Conservation (phyloP, 2,797 vertebrate species). For the Danio tinwini region DNA sequence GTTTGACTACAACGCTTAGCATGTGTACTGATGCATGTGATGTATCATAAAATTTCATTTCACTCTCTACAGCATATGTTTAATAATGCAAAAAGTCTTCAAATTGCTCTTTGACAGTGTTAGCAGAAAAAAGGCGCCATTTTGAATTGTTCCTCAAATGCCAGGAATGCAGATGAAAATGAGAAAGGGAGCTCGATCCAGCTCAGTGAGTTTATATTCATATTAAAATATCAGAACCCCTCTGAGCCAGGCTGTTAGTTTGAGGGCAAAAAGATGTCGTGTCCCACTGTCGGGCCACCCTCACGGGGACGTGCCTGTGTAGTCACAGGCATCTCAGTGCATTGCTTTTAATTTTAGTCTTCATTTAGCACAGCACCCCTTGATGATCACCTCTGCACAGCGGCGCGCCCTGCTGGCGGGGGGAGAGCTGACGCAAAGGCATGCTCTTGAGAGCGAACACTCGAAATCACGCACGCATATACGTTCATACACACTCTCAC, state of each 20-base stretch:
- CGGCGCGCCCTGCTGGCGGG: conserved; percentile 58
- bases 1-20: neutral
- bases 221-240: conserved; percentile 54
- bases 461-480: conserved; percentile 6
- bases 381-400: conserved; percentile 49
- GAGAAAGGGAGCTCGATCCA: conserved; percentile 16
- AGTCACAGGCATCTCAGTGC: conserved; percentile 46
- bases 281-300: conserved; percentile 42
- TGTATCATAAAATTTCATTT: neutral
- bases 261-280: conserved; percentile 21
- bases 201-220: conserved; percentile 49
- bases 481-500: conserved; percentile 51
- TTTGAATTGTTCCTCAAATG: conserved; percentile 38
- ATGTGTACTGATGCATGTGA: neutral
- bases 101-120: neutral
- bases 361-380: conserved; percentile 53
- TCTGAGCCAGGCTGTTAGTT: conserved; percentile 45
- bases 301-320: conserved; percentile 21
- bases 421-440: neutral
- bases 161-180: conserved; percentile 22
- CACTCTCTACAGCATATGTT: neutral
- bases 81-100: neutral
- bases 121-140: neutral
- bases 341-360: conserved; percentile 62
- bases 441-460: conserved; percentile 15